Evolutionary conservation across 2,113 vertebrate species (phyloP), one percentile per base, ranked within the genome.

Genomic region (Lophius piscatorius): DNA sequence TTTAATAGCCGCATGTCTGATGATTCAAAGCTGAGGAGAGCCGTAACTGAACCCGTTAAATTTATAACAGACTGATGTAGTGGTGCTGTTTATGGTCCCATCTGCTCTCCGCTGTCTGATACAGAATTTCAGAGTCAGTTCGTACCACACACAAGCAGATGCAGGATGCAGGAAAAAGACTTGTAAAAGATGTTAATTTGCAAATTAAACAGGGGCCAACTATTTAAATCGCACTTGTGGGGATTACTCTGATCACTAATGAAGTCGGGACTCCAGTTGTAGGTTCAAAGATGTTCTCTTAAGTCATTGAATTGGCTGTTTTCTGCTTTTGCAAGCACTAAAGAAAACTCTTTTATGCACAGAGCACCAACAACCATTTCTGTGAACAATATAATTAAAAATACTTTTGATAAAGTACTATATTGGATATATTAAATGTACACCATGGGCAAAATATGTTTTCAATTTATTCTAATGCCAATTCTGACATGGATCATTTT

Each of bases 191-290:
- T 63, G 68, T 75, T 63, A 58, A 71, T 80, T 72, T 63, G 55
- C 50, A 69, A 76, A 77, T 72, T 60, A 79, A 80, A 67, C 54
- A 40, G 38, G 7, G 46, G 38, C 34, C 62, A 76, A 66, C 55
- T 55, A 48, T 63, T 76, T 67, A 66, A 71, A 64, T 74, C 74
- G 62, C 21, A 65, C 69, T 74, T 40, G 41, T 64, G 54, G 41
- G 60, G 34, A 68, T 84, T 62, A 59, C 63, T 75, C 48, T 13
- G 40, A 63, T 75, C 24, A 4, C 38, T 81, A 65, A 69, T 71
- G 54, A 79, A 79, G 58, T 38, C 14, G 1, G 40, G 34, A 23
- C 63, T 63, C 17, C 4, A 18, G 60, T 47, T 34, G 31, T 26
- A 55, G 36, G 14, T 28, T 50, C 8, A n/a, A 13, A 47, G 5